Conservation (phyloP, 2,797 vertebrate genomes). For the Apogon hyalosoma region DNA sequence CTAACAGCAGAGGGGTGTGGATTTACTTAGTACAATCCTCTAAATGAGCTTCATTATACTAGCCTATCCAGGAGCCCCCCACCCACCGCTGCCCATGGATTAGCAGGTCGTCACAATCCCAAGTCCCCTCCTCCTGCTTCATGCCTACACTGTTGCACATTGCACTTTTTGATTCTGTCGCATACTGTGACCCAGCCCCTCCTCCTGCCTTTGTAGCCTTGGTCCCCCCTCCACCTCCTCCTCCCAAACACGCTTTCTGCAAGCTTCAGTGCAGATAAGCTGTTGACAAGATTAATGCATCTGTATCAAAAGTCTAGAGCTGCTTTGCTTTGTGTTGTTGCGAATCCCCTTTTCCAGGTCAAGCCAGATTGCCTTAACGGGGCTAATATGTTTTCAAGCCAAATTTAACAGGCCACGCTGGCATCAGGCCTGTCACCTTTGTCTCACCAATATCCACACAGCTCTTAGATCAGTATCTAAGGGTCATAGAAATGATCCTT, state of each 20-base stretch:
- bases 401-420: constrained; percentile 64
- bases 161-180: constrained; percentile 75
- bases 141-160: constrained; percentile 63
- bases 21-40: constrained; percentile 78
- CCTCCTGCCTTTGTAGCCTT: background rate
- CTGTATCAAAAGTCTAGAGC: constrained; percentile 82
- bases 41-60: constrained; percentile 84
- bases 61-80: constrained; percentile 62
- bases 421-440: constrained; percentile 27
- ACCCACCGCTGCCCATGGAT: constrained; percentile 64
- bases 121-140: constrained; percentile 56
- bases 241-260: constrained; percentile 43
- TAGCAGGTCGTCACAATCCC: constrained; percentile 72
- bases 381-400: constrained; percentile 78
- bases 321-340: constrained; percentile 76
- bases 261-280: constrained; percentile 78
- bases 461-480: constrained; percentile 17
- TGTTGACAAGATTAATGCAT: constrained; percentile 81
- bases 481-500: constrained; percentile 16
- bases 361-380: constrained; percentile 77
- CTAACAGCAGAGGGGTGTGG: constrained; percentile 73
- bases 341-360: constrained; percentile 80
- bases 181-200: constrained; percentile 12
- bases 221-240: background rate
- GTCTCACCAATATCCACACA: constrained; percentile 16